Evolutionary conservation across 2,113 vertebrate species (phyloP), one percentile per base, ranked within the genome.

Genomic region (Bagarius yarrelli): DNA sequence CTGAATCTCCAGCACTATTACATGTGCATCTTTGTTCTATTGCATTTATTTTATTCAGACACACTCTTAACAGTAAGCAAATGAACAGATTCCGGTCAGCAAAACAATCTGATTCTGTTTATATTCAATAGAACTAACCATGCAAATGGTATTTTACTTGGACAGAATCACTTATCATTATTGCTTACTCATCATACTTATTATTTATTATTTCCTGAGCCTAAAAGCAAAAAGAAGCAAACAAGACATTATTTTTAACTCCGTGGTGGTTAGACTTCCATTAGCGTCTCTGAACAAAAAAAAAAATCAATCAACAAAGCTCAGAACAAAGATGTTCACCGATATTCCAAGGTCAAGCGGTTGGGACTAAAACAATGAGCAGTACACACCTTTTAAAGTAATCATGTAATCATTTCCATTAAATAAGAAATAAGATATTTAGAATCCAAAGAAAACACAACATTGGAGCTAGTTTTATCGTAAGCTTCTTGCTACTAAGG

Each of bases 181-280:
- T 56, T 56, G 71, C 52, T 34, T 52, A 73, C 18, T 73, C 13
- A 56, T 74, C 52, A 21, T 15, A 56, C 27, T 34, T 9, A 56
- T 56, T 57, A 74, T 57, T 74, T 74, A 57, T 74, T 74, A 57
- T 47, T n/a, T 78, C 27, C 44, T 34, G 60, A 34, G 72, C 15
- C 19, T 34, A 21, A 1, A 18, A 76, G 50, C 16, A 4, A 56
- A 64, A 63, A 63, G 40, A 64, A 50, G 40, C 75, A 63, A 64
- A 53, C 60, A 23, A 64, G 36, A 53, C 53, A 74, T 34, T 56
- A 74, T 57, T 64, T 78, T 32, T 12, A 64, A 9, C 18, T 63
- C 27, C 32, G 59, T 59, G 23, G 32, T 30, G 23, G 15, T 61
- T 60, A 50, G 74, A 44, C 36, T 76, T 61, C 74, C 74, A 61